phyloP scores from a whole-genome alignment of 2,113 vertebrate genomes.

The Erythrolamprus reginae region DNA sequence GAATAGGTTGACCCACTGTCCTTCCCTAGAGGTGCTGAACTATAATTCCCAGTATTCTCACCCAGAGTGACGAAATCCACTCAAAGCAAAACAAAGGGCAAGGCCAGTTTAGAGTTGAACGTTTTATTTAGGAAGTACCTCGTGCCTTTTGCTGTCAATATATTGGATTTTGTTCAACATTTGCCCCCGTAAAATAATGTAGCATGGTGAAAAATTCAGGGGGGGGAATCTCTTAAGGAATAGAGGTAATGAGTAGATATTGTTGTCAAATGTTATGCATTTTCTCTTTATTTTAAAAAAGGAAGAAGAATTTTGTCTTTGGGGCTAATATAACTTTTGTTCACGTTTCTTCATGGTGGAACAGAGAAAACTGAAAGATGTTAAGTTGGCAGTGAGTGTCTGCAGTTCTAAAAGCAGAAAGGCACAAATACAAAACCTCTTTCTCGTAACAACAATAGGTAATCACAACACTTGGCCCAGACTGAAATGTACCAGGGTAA shows the following conservation, averaged over 20 bases:
- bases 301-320: too few species aligned
- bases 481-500: slow-evolving; percentile 10
- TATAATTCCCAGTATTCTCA: not conserved
- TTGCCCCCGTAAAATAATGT: slow-evolving; percentile 40
- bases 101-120: slow-evolving; percentile 37
- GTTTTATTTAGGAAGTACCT: slow-evolving; percentile 61
- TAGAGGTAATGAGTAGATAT: not conserved
- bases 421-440: not conserved
- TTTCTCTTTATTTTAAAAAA: not conserved
- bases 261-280: not conserved
- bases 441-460: not conserved
- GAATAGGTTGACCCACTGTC: not conserved
- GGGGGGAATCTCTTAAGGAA: slow-evolving; percentile 8
- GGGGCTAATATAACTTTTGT: too few species aligned
- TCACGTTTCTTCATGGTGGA: not conserved
- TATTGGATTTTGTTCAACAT: slow-evolving; percentile 39
- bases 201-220: slow-evolving; percentile 34
- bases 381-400: not conserved
- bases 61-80: not conserved
- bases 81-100: slow-evolving; percentile 28
- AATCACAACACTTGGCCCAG: not conserved
- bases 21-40: not conserved
- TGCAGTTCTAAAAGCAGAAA: not conserved
- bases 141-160: slow-evolving; percentile 36
- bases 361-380: not conserved